These are phyloP conservation scores for Dunckerocampus dactyliophorus DNA, from an alignment of 2,113 vertebrate species.

Conservation along the genomic window DNA sequence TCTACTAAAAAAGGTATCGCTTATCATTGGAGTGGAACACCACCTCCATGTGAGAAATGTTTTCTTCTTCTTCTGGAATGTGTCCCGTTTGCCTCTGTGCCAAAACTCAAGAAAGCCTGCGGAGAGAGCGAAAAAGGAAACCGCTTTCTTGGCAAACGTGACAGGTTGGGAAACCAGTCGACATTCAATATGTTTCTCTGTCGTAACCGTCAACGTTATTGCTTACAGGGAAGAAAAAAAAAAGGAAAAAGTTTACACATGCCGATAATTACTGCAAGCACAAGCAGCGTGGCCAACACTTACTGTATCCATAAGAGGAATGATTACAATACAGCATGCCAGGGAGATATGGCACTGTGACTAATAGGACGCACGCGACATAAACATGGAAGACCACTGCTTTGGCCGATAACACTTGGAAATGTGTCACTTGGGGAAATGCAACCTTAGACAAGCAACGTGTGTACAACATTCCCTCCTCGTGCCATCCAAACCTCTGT, in stretches of 20 bases:
- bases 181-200: constrained; percentile 67
- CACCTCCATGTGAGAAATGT: constrained; percentile 43
- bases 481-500: no score
- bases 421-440: no score
- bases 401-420: no score
- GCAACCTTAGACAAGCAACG: no score
- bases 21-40: no score
- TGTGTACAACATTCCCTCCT: no score
- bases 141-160: constrained; percentile 63
- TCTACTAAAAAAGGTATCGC: no score
- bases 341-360: constrained; percentile 48
- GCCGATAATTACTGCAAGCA: constrained; percentile 65
- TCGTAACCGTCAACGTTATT: constrained; percentile 62
- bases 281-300: constrained; percentile 60
- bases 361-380: constrained; percentile 32
- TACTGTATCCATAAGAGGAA: constrained; percentile 44
- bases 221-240: constrained; percentile 50
- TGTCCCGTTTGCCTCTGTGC: constrained; percentile 46
- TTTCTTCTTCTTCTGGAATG: constrained; percentile 50
- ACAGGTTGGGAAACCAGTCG: constrained; percentile 59
- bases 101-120: constrained; percentile 49
- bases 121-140: constrained; percentile 44
- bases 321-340: constrained; percentile 45
- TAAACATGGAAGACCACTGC: constrained; percentile 33
- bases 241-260: constrained; percentile 50